Base-by-base conservation (phyloP, 1,140 invertebrate genomes). In the Heliconius hermathena region DNA sequence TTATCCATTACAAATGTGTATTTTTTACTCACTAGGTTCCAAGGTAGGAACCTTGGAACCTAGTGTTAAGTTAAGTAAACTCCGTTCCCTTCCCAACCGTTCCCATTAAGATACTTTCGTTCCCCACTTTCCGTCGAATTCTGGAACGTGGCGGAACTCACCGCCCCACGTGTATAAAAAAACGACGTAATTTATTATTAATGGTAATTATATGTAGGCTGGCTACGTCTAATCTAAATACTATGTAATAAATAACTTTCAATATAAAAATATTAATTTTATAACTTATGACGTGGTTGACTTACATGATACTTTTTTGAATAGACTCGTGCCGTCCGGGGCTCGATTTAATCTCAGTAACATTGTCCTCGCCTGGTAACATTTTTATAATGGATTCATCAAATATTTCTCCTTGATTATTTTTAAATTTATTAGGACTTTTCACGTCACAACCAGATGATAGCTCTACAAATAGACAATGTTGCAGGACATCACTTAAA, bases 241-340 rank as follows among this genome's bases (percentile, higher is more conserved):
- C 13, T 46, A 46, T 46, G 41, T 60, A 60, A 57, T 60, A 22
- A 22, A 22, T 9, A 60, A 60, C 20, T 60, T 22, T 1, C 0
- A 60, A 22, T 60, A 11, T 11, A 8, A 60, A 60, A n/a, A 9
- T 60, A 52, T 20, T 20, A 22, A 57, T 20, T 9, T 57, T 57
- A n/a, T 11, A 52, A n/a, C 3, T 57, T 8, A 57, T n/a, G n/a
- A 60, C 20, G 11, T 38, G 73, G 60, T 71, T 76, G 73, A 90
- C 92, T 93, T 83, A 93, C 92, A 92, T 88, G 66, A 94, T 89
- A 80, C 85, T 93, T 74, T 93, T 94, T 82, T 90, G 90, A 36
- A 92, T 85, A 9, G 92, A 93, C 76, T 94, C 88, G 41, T 89
- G 87, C 38, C 85, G 83, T n/a, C 71, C 78, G 8, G 78, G 75